These are phyloP conservation scores for Columba janthina DNA, from an alignment of 2,113 vertebrate species.

Conservation along the genomic window DNA sequence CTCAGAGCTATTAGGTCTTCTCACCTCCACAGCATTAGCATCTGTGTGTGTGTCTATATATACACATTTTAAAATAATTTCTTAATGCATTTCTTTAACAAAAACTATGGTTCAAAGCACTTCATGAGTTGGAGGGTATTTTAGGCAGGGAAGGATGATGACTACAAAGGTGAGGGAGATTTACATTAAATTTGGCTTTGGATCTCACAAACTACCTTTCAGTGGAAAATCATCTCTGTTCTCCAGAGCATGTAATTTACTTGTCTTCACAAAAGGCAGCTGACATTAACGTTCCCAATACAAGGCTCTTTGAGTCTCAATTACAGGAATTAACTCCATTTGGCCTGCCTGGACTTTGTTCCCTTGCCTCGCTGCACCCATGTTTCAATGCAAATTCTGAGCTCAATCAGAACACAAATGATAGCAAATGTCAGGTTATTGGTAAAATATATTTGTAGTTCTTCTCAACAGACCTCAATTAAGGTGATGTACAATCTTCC, in stretches of 20 bases:
- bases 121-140: neutral
- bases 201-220: neutral
- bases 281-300: neutral
- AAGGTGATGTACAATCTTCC: neutral
- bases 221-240: constrained; percentile 15
- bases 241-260: neutral
- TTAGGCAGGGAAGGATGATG: neutral
- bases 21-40: constrained; percentile 15
- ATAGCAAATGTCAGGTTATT: neutral
- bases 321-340: constrained; percentile 24
- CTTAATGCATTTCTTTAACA: constrained; percentile 18
- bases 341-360: constrained; percentile 15
- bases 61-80: constrained; percentile 1
- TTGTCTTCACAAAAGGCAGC: constrained; percentile 34
- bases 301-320: neutral
- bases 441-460: neutral
- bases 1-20: neutral
- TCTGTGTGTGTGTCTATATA: neutral
- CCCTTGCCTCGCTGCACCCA: neutral
- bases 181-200: neutral
- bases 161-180: constrained; percentile 23
- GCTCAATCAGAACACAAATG: neutral
- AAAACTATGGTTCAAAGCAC: neutral
- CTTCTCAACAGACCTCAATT: neutral
- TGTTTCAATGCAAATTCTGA: neutral